Percentiles rank a stretch among this genome's conserved stretches.
Conservation (phyloP, 2,888 invertebrate genomes). For the Oxyteleia sp. region DNA sequence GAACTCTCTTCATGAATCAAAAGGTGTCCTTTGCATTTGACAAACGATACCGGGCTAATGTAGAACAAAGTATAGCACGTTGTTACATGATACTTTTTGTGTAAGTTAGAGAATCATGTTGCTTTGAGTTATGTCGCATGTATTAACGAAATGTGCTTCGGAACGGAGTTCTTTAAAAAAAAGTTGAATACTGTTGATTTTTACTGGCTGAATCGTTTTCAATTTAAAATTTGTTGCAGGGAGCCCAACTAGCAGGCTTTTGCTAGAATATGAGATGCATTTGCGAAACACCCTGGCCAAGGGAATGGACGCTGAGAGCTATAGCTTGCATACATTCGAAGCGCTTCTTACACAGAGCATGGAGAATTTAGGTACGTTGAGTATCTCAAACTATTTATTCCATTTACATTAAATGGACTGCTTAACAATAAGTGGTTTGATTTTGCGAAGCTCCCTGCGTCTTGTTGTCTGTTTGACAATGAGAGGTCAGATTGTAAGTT, state of each 20-base stretch:
- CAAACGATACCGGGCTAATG: slow-evolving; percentile 45
- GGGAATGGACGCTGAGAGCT: slow-evolving; percentile 98
- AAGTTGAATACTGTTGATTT: slow-evolving; percentile 7
- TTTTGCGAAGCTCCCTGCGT: slow-evolving; percentile 12
- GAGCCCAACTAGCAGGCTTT: slow-evolving; percentile 94
- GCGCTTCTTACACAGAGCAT: slow-evolving; percentile 97
- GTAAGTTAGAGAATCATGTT: slow-evolving; percentile 60
- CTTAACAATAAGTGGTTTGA: slow-evolving; percentile 20
- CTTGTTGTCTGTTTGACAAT: slow-evolving; percentile 23
- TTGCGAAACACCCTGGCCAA: slow-evolving; percentile 96
- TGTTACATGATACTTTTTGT: slow-evolving; percentile 57
- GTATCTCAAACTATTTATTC: slow-evolving; percentile 1
- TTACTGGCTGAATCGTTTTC: slow-evolving; percentile 57
- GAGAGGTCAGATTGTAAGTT: slow-evolving; percentile 20
- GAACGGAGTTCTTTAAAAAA: slow-evolving; percentile 44
- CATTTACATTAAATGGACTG: slow-evolving; percentile 4
- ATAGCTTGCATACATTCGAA: slow-evolving; percentile 97
- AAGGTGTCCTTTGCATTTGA: slow-evolving; percentile 48
- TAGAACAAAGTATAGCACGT: slow-evolving; percentile 62
- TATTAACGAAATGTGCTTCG: slow-evolving; percentile 48
- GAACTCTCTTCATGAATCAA: slow-evolving; percentile 47
- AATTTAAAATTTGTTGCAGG: slow-evolving; percentile 70
- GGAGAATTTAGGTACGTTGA: slow-evolving; percentile 95
- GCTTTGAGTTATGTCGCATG: slow-evolving; percentile 72
- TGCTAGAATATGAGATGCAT: slow-evolving; percentile 98